A percentile compares a stretch with the other conserved stretches of the same genome.
Conservation (phyloP, 2,888 invertebrate genomes). For the Oligia strigilis region DNA sequence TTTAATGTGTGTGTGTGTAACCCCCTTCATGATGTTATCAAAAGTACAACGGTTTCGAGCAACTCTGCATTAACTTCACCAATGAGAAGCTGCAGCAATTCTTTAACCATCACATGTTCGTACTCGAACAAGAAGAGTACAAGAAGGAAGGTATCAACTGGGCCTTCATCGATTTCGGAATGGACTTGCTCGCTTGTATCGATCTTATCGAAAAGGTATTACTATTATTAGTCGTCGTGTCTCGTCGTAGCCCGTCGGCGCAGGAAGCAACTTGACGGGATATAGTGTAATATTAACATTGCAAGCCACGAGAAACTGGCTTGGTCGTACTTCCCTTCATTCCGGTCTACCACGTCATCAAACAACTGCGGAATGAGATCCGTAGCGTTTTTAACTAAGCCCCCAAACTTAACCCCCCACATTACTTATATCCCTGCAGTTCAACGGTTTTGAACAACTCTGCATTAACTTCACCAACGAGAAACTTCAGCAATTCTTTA, state of each 20-base stretch:
- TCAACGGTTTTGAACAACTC: slow-evolving; percentile 99
- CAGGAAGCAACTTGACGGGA: slow-evolving; percentile 73
- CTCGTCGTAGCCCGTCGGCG: slow-evolving; percentile 73
- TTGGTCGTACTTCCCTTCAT: slow-evolving; percentile 46
- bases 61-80: slow-evolving; percentile 99
- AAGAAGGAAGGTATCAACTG: slow-evolving; percentile 98
- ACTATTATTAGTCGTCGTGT: slow-evolving; percentile 75
- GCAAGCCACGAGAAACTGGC: slow-evolving; percentile 69
- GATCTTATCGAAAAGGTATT: slow-evolving; percentile 98
- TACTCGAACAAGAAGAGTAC: slow-evolving; percentile 99
- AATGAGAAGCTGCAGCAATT: slow-evolving; percentile 99
- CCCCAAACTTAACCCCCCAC: slow-evolving; percentile 83
- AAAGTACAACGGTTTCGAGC: slow-evolving; percentile 98
- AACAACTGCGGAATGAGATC: slow-evolving; percentile 86
- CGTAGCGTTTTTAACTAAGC: slow-evolving; percentile 77
- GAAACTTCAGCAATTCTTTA: slow-evolving; percentile 99
- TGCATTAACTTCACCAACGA: slow-evolving; percentile 99
- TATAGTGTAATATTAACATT: slow-evolving; percentile 60
- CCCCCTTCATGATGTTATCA: slow-evolving; percentile 78
- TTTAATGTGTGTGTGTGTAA: slow-evolving; percentile 59
- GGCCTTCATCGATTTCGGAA: slow-evolving; percentile 99
- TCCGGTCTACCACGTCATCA: slow-evolving; percentile 69
- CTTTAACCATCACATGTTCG: slow-evolving; percentile 99
- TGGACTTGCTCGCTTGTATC: slow-evolving; percentile 98
- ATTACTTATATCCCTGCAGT: slow-evolving; percentile 91